These are phyloP conservation scores for Gambusia affinis DNA, from an alignment of 2,113 vertebrate species.

Conservation along the genomic window DNA sequence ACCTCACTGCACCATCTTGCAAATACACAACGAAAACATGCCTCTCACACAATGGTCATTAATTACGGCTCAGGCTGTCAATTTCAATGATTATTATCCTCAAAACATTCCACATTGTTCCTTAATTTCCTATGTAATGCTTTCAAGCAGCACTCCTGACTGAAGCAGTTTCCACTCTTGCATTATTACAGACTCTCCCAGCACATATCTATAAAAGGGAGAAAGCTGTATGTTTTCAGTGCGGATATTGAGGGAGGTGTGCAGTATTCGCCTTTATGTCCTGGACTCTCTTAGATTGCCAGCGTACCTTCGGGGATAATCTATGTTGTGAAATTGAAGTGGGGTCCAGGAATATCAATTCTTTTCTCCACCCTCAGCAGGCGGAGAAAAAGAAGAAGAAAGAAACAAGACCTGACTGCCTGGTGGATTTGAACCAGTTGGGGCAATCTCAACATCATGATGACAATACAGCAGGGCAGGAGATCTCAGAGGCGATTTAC, in stretches of 20 bases:
- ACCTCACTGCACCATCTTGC: conserved; percentile 44
- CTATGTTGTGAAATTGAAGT: conserved; percentile 79
- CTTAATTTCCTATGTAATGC: conserved; percentile 28
- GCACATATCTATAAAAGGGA: conserved; percentile 40
- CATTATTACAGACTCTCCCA: conserved; percentile 13
- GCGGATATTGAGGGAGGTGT: conserved; percentile 46
- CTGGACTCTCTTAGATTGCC: conserved; percentile 57
- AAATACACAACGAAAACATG: conserved; percentile 53
- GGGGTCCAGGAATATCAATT: conserved; percentile 70
- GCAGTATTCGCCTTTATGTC: conserved; percentile 55
- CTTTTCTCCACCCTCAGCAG: conserved; percentile 23
- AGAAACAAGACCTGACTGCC: conserved; percentile 54
- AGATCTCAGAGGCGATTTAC: conserved; percentile 23
- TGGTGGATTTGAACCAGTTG: conserved; percentile 48
- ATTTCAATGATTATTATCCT: conserved; percentile 30
- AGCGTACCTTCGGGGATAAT: conserved; percentile 75
- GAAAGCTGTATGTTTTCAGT: conserved; percentile 29
- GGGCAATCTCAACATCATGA: conserved; percentile 61
- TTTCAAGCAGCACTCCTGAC: conserved; percentile 1
- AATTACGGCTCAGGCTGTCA: conserved; percentile 53
- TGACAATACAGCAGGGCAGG: conserved; percentile 36
- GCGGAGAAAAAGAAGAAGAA: conserved; percentile 55
- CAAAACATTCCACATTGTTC: conserved; percentile 21
- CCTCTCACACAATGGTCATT: conserved; percentile 39
- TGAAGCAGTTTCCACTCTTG: not conserved